These are phyloP conservation scores for Peromyscus leucopus DNA, from an alignment of 2,113 vertebrate genomes.

Conservation along the genomic window DNA sequence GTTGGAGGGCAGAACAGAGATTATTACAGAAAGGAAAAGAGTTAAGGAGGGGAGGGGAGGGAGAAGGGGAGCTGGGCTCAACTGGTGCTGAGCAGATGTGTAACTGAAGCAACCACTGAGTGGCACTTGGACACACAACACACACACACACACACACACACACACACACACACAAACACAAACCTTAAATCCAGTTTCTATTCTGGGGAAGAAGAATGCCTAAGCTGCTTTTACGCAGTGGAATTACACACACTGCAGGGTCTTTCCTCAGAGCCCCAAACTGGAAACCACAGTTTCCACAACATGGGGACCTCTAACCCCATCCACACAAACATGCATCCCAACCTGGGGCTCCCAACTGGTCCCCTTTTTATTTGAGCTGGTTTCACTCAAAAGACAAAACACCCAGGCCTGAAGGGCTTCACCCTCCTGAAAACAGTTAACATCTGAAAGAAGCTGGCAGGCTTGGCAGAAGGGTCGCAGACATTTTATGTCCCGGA, in stretches of 20 bases:
- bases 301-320: slow-evolving; percentile 82
- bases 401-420: slow-evolving; percentile 85
- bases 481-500: slow-evolving; percentile 86
- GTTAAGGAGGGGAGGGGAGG: no score
- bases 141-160: no score
- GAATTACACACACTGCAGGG: slow-evolving; percentile 80
- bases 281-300: slow-evolving; percentile 80
- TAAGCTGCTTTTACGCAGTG: slow-evolving; percentile 78
- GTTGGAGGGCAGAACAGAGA: background rate
- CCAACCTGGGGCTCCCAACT: slow-evolving; percentile 83
- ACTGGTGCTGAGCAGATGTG: background rate
- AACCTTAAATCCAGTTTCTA: slow-evolving; percentile 77
- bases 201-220: slow-evolving; percentile 75
- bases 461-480: slow-evolving; percentile 86
- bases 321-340: slow-evolving; percentile 77
- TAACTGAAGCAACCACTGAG: background rate
- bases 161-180: no score
- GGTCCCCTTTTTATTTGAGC: slow-evolving; percentile 82
- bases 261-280: slow-evolving; percentile 80
- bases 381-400: slow-evolving; percentile 90
- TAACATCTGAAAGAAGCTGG: slow-evolving; percentile 89
- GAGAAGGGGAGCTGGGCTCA: background rate
- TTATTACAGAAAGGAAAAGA: background rate
- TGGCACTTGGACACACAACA: background rate
- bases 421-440: slow-evolving; percentile 88